Base-by-base conservation (phyloP, 2,888 invertebrate species). In the Hetaerina titia region DNA sequence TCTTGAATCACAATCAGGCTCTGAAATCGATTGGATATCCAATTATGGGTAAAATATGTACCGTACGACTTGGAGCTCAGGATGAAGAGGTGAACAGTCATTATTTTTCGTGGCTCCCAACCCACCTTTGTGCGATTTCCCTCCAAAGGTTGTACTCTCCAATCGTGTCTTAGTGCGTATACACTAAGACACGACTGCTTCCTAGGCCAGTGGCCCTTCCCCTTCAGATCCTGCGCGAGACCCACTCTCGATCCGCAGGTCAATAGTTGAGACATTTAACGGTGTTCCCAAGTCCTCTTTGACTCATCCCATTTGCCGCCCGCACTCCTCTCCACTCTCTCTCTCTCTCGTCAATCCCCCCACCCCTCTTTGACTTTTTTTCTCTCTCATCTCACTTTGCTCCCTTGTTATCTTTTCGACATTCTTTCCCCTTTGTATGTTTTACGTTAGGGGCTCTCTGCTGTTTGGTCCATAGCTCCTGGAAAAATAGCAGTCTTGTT, bases 391-490 rank as follows among this genome's bases (percentile, higher is more conserved):
- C 92, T 69, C 92, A 56, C 69, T 69, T n/a, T 64, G 74, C 74
- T 56, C 92, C 69, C 92, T 69, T 92, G 92, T 92, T 92, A 92
- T 92, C 69, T 92, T 92, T 92, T 69, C 64, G 92, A 92, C 92
- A 69, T 92, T 92, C 92, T 92, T 92, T 74, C n/a, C 74, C 69
- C 92, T 92, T 92, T 92, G 92, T 92, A 92, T 92, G 92, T 92
- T 69, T 64, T 69, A 69, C 92, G 92, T 92, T 69, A 11, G 92
- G 74, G 56, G 92, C 92, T 69, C 92, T 69, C 92, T n/a, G 92
- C 92, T 92, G 92, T 74, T 69, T 74, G 92, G 92, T 92, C 92
- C 92, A 92, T 92, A 92, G 69, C 45, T 69, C 69, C 90, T 64
- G 64, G 69, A 69, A 92, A 92, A 92, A 92, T 56, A 69, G 92